Conservation (phyloP, 2,888 invertebrate genomes). For the Eristalis intricaria region DNA sequence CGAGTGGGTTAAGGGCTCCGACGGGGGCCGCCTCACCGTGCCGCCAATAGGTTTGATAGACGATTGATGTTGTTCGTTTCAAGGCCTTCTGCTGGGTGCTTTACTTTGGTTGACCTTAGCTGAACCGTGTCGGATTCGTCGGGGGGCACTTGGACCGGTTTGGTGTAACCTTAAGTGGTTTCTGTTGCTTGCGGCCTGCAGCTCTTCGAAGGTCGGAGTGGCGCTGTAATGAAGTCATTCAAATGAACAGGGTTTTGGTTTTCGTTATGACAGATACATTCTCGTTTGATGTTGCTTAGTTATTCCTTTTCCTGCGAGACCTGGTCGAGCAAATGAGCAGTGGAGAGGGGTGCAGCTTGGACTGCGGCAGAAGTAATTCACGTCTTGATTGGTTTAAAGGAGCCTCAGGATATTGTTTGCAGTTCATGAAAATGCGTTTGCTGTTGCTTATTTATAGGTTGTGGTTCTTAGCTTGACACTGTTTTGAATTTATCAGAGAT, state of each 20-base stretch:
- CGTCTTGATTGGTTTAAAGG: too few relatives aligned
- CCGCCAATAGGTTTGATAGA: background rate
- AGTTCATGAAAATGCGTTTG: too few relatives aligned
- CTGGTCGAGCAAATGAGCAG: too few relatives aligned
- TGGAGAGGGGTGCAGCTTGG: too few relatives aligned
- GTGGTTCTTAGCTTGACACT: too few relatives aligned
- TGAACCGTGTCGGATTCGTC: background rate
- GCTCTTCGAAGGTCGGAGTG: background rate
- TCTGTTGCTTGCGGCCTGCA: background rate
- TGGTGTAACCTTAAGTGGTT: too few relatives aligned
- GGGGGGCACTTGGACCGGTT: background rate
- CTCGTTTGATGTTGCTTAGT: background rate
- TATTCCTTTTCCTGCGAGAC: background rate
- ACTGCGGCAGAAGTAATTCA: too few relatives aligned
- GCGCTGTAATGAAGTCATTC: background rate
- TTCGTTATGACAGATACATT: background rate
- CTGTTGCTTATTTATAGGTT: too few relatives aligned
- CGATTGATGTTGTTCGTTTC: background rate
- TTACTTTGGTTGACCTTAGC: background rate
- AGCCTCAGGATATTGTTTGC: too few relatives aligned
- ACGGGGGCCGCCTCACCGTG: background rate
- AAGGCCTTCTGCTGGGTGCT: background rate
- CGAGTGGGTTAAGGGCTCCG: background rate
- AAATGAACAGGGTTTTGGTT: background rate
- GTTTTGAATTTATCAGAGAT: too few relatives aligned